Conservation (phyloP, 2,888 invertebrate species). For the Merodon equestris region DNA sequence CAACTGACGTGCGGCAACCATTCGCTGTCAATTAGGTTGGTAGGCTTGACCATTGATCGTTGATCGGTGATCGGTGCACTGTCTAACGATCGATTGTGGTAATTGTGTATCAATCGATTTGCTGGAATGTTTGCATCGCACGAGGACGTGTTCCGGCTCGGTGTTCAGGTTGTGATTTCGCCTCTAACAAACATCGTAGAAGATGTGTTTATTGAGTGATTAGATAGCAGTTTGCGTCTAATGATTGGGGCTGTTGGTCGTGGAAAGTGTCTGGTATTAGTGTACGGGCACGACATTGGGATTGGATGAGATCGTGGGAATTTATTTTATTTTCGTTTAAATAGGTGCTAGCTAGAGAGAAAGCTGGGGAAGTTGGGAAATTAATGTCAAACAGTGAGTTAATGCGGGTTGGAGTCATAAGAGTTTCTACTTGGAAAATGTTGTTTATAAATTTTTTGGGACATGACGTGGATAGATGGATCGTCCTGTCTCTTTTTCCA, state of each 20-base stretch:
- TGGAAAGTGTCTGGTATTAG: conserved; percentile 49
- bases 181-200: conserved; percentile 36
- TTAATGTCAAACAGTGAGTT: no score
- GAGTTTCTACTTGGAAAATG: no score
- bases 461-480: no score
- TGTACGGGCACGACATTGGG: conserved; percentile 15
- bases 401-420: no score
- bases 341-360: no score
- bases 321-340: background rate
- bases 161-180: conserved; percentile 32
- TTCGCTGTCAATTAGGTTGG: conserved; percentile 54
- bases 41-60: conserved; percentile 41
- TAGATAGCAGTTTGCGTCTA: conserved; percentile 29
- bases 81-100: no score
- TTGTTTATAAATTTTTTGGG: no score
- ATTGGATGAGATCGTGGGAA: conserved; percentile 49
- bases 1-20: conserved; percentile 13
- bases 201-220: conserved; percentile 54
- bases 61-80: conserved; percentile 10
- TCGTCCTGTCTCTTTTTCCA: no score
- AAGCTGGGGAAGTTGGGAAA: no score
- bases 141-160: no score
- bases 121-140: no score
- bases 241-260: conserved; percentile 31
- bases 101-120: no score